Evolutionary conservation across 2,888 invertebrate species (phyloP).

Genomic region (Cosmopolites sordidus): DNA sequence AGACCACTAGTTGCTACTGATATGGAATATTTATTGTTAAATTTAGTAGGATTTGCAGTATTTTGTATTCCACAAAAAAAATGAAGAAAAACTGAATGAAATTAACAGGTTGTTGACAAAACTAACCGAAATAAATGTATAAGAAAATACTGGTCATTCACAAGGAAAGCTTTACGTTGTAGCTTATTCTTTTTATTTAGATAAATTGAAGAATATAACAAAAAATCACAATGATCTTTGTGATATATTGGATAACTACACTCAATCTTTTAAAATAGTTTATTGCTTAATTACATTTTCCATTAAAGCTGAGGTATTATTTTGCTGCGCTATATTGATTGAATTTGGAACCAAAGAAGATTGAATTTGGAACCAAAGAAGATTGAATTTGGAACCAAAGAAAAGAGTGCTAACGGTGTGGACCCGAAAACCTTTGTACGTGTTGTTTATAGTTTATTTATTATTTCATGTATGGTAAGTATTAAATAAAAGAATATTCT

Average conservation of each 20-base stretch:
- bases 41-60: background rate
- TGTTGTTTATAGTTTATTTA: background rate
- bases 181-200: background rate
- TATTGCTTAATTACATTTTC: constrained; percentile 5
- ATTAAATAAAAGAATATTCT: too few relatives aligned
- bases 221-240: constrained; percentile 9
- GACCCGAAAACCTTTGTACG: background rate
- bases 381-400: background rate
- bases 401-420: background rate
- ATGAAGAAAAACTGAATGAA: background rate
- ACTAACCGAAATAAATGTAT: background rate
- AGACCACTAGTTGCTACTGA: constrained; percentile 2
- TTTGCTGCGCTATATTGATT: background rate
- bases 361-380: too few relatives aligned
- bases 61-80: constrained; percentile 3
- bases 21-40: constrained; percentile 7
- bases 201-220: constrained; percentile 3
- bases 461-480: background rate
- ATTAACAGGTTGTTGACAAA: background rate
- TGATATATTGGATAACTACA: constrained; percentile 14
- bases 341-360: too few relatives aligned
- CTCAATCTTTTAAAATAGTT: constrained; percentile 3
- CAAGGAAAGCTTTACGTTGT: background rate
- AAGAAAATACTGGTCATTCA: background rate
- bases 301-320: background rate